Percentiles rank a stretch among this genome's conserved stretches.
These are phyloP conservation scores for Micrastur ruficollis DNA, from an alignment of 2,797 vertebrate species.

Conservation along the genomic window DNA sequence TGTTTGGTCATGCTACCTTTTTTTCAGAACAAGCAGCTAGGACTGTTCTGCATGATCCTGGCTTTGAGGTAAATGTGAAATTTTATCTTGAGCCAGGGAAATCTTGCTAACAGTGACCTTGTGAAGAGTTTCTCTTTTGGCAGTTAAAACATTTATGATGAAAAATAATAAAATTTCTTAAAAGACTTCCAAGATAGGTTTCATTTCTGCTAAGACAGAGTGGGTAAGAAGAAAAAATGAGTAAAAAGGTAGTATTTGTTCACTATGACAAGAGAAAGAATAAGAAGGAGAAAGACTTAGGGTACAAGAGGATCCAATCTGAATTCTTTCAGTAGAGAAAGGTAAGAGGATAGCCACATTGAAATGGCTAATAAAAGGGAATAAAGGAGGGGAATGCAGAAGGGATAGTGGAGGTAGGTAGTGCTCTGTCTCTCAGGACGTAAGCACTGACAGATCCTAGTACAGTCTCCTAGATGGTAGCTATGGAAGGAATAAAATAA, in stretches of 20 bases:
- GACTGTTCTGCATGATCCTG: background rate
- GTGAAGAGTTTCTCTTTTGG: background rate
- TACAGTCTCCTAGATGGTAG: background rate
- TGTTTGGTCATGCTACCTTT: background rate
- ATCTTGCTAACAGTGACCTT: background rate
- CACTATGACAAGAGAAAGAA: background rate
- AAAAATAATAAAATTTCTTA: background rate
- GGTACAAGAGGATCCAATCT: background rate
- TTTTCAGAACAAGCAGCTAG: background rate
- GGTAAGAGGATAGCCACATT: background rate
- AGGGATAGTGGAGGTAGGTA: background rate
- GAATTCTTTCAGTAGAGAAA: background rate
- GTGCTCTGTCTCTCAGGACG: background rate
- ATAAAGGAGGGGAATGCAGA: background rate
- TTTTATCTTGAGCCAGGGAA: background rate
- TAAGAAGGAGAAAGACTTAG: background rate
- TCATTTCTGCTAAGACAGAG: background rate
- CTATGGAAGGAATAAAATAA: background rate
- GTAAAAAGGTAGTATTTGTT: background rate
- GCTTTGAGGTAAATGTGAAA: background rate
- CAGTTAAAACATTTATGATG: background rate
- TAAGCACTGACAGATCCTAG: background rate
- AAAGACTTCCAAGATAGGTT: background rate
- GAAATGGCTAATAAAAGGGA: background rate
- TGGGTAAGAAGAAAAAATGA: background rate